phyloP scores from a whole-genome alignment of 2,113 vertebrate genomes.

The Callopanchax toddi region DNA sequence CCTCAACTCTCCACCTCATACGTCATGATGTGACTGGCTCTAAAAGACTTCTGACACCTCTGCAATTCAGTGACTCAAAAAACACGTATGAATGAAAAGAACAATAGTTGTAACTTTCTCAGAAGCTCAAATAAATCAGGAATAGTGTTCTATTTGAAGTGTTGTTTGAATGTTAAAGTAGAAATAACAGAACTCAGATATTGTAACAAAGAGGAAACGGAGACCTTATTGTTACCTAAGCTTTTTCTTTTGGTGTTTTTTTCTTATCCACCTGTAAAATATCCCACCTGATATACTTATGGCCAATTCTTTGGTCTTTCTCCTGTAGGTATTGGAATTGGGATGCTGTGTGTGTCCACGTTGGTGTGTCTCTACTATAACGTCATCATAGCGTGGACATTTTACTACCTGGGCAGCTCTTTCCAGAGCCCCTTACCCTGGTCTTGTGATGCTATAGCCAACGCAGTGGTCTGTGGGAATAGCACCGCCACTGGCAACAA shows the following conservation, averaged over 20 bases:
- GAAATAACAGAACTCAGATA: not conserved
- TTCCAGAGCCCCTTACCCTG: slow-evolving; percentile 85
- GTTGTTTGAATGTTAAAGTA: not conserved
- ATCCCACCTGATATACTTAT: not conserved
- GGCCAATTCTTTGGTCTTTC: not conserved
- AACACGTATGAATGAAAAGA: not conserved
- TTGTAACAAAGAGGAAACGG: not conserved
- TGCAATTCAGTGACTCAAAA: not conserved
- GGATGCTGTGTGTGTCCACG: slow-evolving; percentile 83
- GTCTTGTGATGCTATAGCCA: slow-evolving; percentile 80
- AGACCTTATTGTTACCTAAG: not conserved
- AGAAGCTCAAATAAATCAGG: not conserved
- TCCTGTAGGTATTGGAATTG: slow-evolving; percentile 82
- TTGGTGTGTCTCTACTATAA: slow-evolving; percentile 87
- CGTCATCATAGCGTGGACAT: slow-evolving; percentile 85
- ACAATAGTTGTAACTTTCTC: not conserved
- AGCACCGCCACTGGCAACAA: slow-evolving; percentile 26
- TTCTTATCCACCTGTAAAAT: not conserved
- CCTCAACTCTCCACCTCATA: not conserved
- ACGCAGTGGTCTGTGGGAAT: slow-evolving; percentile 70
- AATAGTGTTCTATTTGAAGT: not conserved
- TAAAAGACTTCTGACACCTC: too few relatives aligned
- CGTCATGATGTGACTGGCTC: not conserved
- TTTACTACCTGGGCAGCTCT: slow-evolving; percentile 84
- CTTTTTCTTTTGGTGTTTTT: not conserved